Evolutionary conservation across 2,888 invertebrate species (phyloP).

Genomic region (Clitarchus hookeri): DNA sequence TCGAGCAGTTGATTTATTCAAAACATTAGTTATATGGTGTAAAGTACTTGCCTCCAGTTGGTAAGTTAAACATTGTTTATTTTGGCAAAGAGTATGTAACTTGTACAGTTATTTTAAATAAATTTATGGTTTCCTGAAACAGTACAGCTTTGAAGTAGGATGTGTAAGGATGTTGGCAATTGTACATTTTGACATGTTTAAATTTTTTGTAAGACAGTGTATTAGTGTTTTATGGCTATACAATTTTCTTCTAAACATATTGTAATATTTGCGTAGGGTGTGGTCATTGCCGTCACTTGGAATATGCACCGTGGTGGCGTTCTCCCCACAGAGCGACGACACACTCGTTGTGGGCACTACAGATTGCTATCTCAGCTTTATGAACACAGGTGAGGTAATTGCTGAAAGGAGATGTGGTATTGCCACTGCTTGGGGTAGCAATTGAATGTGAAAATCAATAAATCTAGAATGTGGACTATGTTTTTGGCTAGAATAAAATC

Average conservation of each 20-base stretch:
- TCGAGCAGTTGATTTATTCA: too few relatives aligned
- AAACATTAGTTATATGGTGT: too few relatives aligned
- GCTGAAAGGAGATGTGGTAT: background rate
- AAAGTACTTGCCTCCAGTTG: too few relatives aligned
- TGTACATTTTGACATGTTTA: too few relatives aligned
- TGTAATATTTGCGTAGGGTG: slow-evolving; percentile 51
- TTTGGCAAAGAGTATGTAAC: too few relatives aligned
- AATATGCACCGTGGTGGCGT: slow-evolving; percentile 61
- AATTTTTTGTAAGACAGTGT: too few relatives aligned
- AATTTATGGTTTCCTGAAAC: too few relatives aligned
- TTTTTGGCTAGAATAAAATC: background rate
- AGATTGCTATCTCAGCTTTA: slow-evolving; percentile 58
- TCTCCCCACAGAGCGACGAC: slow-evolving; percentile 58
- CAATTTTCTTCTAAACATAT: background rate
- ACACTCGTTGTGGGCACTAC: slow-evolving; percentile 60
- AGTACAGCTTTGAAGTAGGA: too few relatives aligned
- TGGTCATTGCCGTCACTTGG: slow-evolving; percentile 65
- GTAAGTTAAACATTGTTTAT: too few relatives aligned
- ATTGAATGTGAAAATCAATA: background rate
- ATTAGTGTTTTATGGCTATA: too few relatives aligned
- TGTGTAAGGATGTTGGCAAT: too few relatives aligned
- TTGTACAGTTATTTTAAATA: too few relatives aligned
- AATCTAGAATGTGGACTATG: background rate
- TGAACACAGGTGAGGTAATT: slow-evolving; percentile 52
- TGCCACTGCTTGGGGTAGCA: background rate